Base-by-base conservation (phyloP, 2,113 vertebrate species). In the Heliornis fulica region DNA sequence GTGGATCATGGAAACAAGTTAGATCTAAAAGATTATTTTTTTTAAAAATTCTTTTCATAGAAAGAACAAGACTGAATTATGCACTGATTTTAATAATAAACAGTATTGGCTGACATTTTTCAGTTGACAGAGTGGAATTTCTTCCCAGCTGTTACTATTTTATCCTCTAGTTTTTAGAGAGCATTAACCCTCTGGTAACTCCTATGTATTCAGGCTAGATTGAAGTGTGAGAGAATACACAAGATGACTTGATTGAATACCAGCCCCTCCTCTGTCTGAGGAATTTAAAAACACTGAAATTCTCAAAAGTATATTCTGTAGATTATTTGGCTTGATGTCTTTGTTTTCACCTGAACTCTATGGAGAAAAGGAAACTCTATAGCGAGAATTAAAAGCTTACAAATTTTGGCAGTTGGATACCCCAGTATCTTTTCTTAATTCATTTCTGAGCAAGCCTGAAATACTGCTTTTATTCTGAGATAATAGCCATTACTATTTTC, bases 11-110 rank as follows among this genome's bases (percentile, higher is more conserved):
- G 82, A 91, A 94, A 93, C 50, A 95, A 90, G 87, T 85, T 80
- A 88, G 66, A 32, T 5, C 57, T 71, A 43, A 77, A 93, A 45
- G 48, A 77, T 28, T 21, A 46, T 46, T 79, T 80, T 83, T 61
- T 43, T 18, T n/a, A n/a, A 26, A 51, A 51, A 51, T 57, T 83
- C 82, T 76, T 93, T 83, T 90, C 66, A 92, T 74, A 57, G 69
- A 71, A 76, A 89, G 75, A 63, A 53, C 22, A 85, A 83, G 63
- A n/a, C 63, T 93, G 85, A 95, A 96, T 95, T 93, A 88, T 34
- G 29, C 11, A 8, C 59, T 95, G 92, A 97, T 97, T 96, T 93
- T 90, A 93, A 95, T 94, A 93, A 83, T 1, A 0, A 83, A 86
- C 4, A 40, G 74, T 63, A 94, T 50, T 83, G 50, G 54, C 86